Evolutionary conservation across 2,797 vertebrate species (phyloP), one percentile per base, ranked within the genome.

Genomic region (Steatocranus sp.): DNA sequence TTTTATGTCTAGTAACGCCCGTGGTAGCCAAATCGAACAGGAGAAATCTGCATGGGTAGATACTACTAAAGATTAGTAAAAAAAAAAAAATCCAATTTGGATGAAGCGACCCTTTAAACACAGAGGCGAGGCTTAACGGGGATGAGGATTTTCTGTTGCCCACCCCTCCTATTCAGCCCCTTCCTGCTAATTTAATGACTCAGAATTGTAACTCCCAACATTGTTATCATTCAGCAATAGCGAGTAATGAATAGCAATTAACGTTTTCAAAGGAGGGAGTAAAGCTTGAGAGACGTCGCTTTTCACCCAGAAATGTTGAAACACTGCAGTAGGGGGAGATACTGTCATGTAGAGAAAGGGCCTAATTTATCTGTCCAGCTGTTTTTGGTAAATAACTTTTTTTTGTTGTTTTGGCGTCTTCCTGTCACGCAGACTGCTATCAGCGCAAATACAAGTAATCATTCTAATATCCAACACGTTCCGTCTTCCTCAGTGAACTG

Each of bases 201-300:
- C 89, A 90, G 91, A 95, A 92, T 94, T 93, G 93, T 95, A 91
- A 89, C 90, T 91, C 90, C 68, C 93, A 84, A 90, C 94, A 89
- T 92, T 94, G 93, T 95, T 94, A 92, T 94, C 93, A 87, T 92
- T 92, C 90, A 88, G 93, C 92, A 91, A 88, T 91, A 87, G 91
- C 87, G 81, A 91, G 93, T 93, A 93, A 93, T 93, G 93, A 94
- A 93, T 89, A 90, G 93, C 92, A 94, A 95, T 94, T 93, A 95
- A 88, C 48, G 82, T 85, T 91, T 89, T 92, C 88, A 91, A 93
- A 93, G 89, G 91, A 88, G 87, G 86, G 91, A 87, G 90, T 89
- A 89, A 89, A 94, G 91, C 91, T 87, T 83, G 91, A 90, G 91
- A 90, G 90, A 90, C 86, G 82, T 56, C 38, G 90, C 92, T 91